Conservation (phyloP, 2,888 invertebrate genomes). For the Cheilosia pagana region DNA sequence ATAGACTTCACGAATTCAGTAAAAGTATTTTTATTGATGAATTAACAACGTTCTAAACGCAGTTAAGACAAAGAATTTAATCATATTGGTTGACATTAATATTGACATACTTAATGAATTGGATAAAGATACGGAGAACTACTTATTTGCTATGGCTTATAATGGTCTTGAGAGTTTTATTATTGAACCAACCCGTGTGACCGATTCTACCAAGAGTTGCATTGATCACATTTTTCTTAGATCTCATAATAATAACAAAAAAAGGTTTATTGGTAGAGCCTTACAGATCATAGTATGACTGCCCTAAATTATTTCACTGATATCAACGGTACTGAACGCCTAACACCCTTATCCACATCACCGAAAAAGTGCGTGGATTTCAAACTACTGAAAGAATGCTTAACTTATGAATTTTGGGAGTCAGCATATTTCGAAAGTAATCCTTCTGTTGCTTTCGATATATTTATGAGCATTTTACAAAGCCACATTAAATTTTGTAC, state of each 20-base stretch:
- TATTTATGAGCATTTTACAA: not conserved
- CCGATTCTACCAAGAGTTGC: constrained; percentile 14
- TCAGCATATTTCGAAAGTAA: not conserved
- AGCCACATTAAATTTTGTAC: not conserved
- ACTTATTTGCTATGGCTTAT: constrained; percentile 19
- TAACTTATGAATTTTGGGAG: constrained; percentile 2
- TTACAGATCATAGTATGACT: constrained; percentile 15
- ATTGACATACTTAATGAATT: constrained; percentile 6
- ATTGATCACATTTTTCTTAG: constrained; percentile 31
- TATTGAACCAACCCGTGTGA: constrained; percentile 16
- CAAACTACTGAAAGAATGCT: constrained; percentile 3
- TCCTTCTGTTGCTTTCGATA: constrained; percentile 1
- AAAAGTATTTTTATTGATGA: constrained; percentile 13
- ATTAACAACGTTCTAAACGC: constrained; percentile 2
- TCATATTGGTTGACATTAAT: not conserved
- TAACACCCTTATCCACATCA: not conserved
- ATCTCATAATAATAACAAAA: not conserved
- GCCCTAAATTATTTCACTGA: constrained; percentile 1
- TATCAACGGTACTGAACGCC: not conserved
- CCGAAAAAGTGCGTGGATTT: not conserved
- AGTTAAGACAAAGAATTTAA: not conserved
- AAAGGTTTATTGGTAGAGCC: constrained; percentile 14
- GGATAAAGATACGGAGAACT: constrained; percentile 23
- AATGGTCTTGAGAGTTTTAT: constrained; percentile 20
- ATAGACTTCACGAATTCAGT: constrained; percentile 13